Evolutionary conservation across 2,888 invertebrate species (phyloP).

Genomic region (Hemistola chrysoprasaria): DNA sequence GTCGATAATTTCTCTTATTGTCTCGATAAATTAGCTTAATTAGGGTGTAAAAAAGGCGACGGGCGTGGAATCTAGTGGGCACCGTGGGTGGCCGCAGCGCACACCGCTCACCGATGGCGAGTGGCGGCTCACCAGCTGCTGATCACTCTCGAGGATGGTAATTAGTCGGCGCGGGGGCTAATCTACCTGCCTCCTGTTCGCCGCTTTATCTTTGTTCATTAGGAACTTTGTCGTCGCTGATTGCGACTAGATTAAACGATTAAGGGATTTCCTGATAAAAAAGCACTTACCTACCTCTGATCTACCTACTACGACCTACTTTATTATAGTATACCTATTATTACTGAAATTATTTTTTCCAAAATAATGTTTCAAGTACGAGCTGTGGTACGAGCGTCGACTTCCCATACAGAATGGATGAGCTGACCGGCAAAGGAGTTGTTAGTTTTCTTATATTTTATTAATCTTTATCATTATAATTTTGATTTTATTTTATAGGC

Average conservation of each 20-base stretch:
- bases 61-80: slow-evolving; percentile 71
- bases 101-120: slow-evolving; percentile 19
- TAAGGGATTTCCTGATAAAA: too few relatives aligned
- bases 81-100: slow-evolving; percentile 62
- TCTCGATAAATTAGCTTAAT: slow-evolving; percentile 81
- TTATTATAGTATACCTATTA: too few relatives aligned
- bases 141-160: slow-evolving; percentile 20
- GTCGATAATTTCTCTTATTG: slow-evolving; percentile 75
- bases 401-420: too few relatives aligned
- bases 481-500: too few relatives aligned
- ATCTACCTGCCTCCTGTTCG: slow-evolving; percentile 13
- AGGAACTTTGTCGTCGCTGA: slow-evolving; percentile 1
- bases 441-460: too few relatives aligned
- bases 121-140: slow-evolving; percentile 25
- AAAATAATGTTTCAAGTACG: too few relatives aligned
- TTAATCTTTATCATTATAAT: too few relatives aligned
- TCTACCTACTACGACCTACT: too few relatives aligned
- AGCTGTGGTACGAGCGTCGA: too few relatives aligned
- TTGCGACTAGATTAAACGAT: slow-evolving; percentile 11
- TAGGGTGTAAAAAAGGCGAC: slow-evolving; percentile 76
- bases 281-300: too few relatives aligned
- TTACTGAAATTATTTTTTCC: too few relatives aligned
- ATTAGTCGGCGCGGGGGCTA: slow-evolving; percentile 24
- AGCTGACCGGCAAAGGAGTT: too few relatives aligned
- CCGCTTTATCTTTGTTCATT: slow-evolving; percentile 13